These are phyloP conservation scores for Bombus impatiens DNA, from an alignment of 1,140 invertebrate species.

Conservation along the genomic window DNA sequence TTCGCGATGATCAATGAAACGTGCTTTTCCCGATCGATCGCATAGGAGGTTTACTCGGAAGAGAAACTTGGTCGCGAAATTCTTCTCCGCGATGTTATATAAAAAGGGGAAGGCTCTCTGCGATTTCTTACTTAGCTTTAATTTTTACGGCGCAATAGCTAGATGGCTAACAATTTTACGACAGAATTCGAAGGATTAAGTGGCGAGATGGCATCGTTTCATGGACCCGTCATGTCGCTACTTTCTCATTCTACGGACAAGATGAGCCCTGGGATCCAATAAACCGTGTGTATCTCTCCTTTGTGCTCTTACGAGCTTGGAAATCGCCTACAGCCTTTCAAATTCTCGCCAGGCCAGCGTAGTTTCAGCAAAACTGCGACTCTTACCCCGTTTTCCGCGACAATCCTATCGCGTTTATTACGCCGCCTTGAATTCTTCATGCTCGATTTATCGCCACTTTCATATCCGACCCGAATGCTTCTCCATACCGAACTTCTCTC, in stretches of 20 bases:
- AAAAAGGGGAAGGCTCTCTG: too few relatives aligned
- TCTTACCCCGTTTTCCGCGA: background rate
- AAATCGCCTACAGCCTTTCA: slow-evolving; percentile 21
- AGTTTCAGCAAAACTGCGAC: background rate
- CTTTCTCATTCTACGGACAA: slow-evolving; percentile 16
- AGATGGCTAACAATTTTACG: background rate
- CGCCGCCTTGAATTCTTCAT: slow-evolving; percentile 16
- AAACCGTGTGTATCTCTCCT: slow-evolving; percentile 6
- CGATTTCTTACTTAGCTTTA: background rate
- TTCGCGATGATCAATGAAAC: too few relatives aligned
- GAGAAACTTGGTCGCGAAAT: too few relatives aligned
- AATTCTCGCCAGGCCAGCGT: slow-evolving; percentile 17
- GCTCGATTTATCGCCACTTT: slow-evolving; percentile 32
- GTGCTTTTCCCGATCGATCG: too few relatives aligned
- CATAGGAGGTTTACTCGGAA: too few relatives aligned
- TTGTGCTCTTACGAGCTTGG: background rate
- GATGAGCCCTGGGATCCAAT: slow-evolving; percentile 17
- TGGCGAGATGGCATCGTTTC: background rate
- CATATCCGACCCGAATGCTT: background rate
- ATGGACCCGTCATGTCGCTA: slow-evolving; percentile 2
- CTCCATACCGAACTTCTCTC: too few relatives aligned
- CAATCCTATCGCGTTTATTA: slow-evolving; percentile 27
- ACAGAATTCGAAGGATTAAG: background rate
- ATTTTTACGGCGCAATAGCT: background rate
- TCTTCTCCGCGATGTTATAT: too few relatives aligned